Percentiles rank a stretch among this genome's conserved stretches.
These are phyloP conservation scores for Trachelus troglodyta DNA, from an alignment of 2,888 invertebrate species.

Conservation along the genomic window DNA sequence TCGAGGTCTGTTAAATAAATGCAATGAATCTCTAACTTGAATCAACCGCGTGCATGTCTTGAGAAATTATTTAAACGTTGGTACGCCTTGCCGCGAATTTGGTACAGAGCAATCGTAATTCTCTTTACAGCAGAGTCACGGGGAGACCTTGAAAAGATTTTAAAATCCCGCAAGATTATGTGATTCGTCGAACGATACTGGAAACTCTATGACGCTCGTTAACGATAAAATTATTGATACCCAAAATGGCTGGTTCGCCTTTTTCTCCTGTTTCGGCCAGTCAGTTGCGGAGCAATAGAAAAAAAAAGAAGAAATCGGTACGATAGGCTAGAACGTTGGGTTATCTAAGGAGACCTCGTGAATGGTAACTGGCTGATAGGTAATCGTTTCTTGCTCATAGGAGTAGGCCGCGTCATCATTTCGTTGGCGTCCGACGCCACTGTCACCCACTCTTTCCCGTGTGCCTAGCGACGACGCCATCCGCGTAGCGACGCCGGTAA, in stretches of 20 bases:
- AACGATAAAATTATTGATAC: not conserved
- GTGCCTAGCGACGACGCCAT: not conserved
- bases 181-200: not conserved
- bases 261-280: not conserved
- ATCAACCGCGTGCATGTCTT: not conserved
- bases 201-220: not conserved
- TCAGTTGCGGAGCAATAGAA: not conserved
- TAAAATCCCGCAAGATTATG: not conserved
- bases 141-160: not conserved
- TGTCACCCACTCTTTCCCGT: not conserved
- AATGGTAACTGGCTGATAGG: constrained; percentile 50
- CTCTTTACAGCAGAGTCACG: not conserved
- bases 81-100: not conserved
- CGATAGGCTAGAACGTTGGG: constrained; percentile 33
- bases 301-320: not conserved
- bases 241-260: not conserved
- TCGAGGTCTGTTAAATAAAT: not conserved
- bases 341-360: constrained; percentile 57
- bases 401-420: constrained; percentile 17
- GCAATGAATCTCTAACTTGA: not conserved
- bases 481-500: not conserved
- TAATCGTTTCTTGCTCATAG: constrained; percentile 42
- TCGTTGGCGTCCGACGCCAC: not conserved
- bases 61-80: not conserved
- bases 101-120: not conserved